Evolutionary conservation across 2,888 invertebrate species (phyloP).

Genomic region (Diploptera punctata): DNA sequence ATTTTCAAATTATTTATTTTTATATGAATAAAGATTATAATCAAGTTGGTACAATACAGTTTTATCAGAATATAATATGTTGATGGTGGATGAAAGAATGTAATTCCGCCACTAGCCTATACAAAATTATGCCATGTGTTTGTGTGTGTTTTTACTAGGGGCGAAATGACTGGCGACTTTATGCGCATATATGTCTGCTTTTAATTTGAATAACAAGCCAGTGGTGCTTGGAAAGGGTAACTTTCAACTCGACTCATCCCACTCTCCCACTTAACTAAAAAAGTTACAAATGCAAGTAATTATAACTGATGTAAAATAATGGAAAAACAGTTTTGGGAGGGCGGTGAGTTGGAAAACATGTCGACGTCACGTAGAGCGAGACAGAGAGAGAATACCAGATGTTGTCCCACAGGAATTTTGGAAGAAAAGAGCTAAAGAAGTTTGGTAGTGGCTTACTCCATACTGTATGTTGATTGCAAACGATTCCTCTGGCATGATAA

Average conservation of each 20-base stretch:
- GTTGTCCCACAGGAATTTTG: neutral
- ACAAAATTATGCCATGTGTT: neutral
- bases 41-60: too few relatives aligned
- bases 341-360: neutral
- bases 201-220: constrained; percentile 16
- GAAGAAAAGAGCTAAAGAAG: neutral
- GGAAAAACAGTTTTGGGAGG: neutral
- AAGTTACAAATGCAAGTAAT: constrained; percentile 10
- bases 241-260: neutral
- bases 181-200: constrained; percentile 8
- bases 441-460: neutral
- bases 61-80: too few relatives aligned
- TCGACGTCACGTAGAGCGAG: neutral
- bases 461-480: neutral
- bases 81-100: too few relatives aligned
- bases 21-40: too few relatives aligned
- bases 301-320: constrained; percentile 14
- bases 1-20: too few relatives aligned
- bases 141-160: neutral
- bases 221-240: neutral
- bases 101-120: neutral
- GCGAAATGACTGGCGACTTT: neutral
- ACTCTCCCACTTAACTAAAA: neutral
- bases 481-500: too few relatives aligned
- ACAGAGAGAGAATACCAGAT: too few relatives aligned